Base-by-base conservation (phyloP, 2,888 invertebrate species). In the Hirtodrosophila cameraria region DNA sequence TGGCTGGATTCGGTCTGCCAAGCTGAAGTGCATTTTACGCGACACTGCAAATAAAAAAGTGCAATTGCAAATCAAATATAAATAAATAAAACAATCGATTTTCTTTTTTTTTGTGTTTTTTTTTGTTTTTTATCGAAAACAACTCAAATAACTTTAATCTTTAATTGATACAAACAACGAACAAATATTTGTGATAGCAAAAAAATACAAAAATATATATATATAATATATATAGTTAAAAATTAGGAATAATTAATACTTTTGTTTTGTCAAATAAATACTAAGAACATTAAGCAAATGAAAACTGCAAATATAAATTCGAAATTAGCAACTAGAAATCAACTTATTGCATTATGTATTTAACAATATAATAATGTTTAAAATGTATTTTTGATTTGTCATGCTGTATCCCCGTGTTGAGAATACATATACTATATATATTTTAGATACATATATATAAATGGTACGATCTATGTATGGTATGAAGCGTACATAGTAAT, bases 1-100 rank as follows among this genome's bases (percentile, higher is more conserved):
- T 55, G 57, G 48, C 54, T 81, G 63, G 53, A 78, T 61, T 52
- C 59, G 75, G 48, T 82, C 79, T 61, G 79, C 61, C 75, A 82
- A 64, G 63, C 18, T 58, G 76, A 57, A 72, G 59, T 64, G 80
- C 61, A 53, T 58, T 68, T 84, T 81, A 53, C 75, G 82, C 50
- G 65, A 38, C 39, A 66, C 86, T 85, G 86, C 23, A 84, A 84
- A 64, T 57, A 61, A 72, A 67, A 55, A 53, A 55, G 28, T 46
- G 52, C 38, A 31, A 39, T 43, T 38, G 16, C n/a, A 49, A 57
- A 49, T 46, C 9, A 54, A 38, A n/a, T 36, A 33, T 36, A 36
- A 61, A 50, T 55, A 23, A 52, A 52, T 55, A 59, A 49, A 67
- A 54, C 52, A 55, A 53, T 33, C 5, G 13, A 35, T 23, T 25